These are phyloP conservation scores for Eutrigla gurnardus DNA, from an alignment of 2,797 vertebrate species.

Conservation along the genomic window DNA sequence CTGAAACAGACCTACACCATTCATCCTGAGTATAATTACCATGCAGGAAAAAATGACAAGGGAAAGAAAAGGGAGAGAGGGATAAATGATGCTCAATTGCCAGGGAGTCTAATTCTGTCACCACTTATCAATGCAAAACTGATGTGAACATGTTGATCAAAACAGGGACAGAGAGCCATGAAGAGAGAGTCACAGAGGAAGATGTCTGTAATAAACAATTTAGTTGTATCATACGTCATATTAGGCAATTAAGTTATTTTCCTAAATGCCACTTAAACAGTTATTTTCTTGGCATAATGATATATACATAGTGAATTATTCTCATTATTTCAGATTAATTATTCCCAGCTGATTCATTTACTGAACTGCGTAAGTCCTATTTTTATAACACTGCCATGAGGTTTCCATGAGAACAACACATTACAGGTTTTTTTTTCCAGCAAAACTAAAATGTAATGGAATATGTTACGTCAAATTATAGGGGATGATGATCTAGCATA, in stretches of 20 bases:
- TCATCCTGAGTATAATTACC: slow-evolving; percentile 82
- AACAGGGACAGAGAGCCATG: slow-evolving; percentile 24
- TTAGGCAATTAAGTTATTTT: slow-evolving; percentile 15
- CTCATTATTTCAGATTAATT: slow-evolving; percentile 14
- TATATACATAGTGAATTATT: background rate
- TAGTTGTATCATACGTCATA: slow-evolving; percentile 3
- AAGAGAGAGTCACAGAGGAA: slow-evolving; percentile 28
- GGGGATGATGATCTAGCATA: background rate
- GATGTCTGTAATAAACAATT: slow-evolving; percentile 26
- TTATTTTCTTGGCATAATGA: background rate
- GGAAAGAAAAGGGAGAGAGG: slow-evolving; percentile 31
- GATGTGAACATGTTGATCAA: slow-evolving; percentile 66
- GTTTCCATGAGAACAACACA: slow-evolving; percentile 17
- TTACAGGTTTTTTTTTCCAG: background rate
- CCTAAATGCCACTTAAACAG: slow-evolving; percentile 7
- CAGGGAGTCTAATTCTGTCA: slow-evolving; percentile 62
- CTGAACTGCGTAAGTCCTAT: background rate
- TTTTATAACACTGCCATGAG: slow-evolving; percentile 2
- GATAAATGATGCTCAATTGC: slow-evolving; percentile 65
- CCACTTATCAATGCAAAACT: slow-evolving; percentile 62
- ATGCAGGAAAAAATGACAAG: slow-evolving; percentile 65
- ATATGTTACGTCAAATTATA: background rate
- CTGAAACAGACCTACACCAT: slow-evolving; percentile 79
- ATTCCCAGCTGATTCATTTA: slow-evolving; percentile 21
- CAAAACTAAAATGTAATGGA: slow-evolving; percentile 4